Conservation (phyloP, 2,888 invertebrate species). For the Portevinia maculata region DNA sequence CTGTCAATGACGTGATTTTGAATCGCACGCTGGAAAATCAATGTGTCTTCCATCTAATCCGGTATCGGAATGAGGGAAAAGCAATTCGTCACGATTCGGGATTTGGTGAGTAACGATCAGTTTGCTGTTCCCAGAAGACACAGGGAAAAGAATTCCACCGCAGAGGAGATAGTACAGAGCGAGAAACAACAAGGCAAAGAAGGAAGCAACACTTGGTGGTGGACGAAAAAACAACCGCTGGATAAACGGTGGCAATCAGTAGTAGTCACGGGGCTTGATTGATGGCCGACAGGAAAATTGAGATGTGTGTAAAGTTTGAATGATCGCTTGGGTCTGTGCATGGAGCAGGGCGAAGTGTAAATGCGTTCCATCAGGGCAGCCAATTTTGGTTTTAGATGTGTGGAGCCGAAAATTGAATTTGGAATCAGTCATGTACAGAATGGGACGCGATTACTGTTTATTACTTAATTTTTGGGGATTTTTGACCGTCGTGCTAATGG, state of each 20-base stretch:
- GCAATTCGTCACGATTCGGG: constrained; percentile 69
- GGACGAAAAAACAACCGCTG: constrained; percentile 9
- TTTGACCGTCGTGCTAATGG: too few relatives aligned
- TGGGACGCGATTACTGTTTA: too few relatives aligned
- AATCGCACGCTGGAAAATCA: constrained; percentile 19
- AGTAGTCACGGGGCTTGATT: constrained; percentile 74
- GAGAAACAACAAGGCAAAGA: not conserved
- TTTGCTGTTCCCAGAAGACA: constrained; percentile 12
- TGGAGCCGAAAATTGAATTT: not conserved
- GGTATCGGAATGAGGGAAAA: constrained; percentile 42
- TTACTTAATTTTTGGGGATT: too few relatives aligned
- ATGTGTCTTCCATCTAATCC: constrained; percentile 35
- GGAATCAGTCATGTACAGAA: too few relatives aligned
- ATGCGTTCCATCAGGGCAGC: not conserved
- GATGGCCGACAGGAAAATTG: constrained; percentile 76
- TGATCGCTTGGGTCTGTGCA: constrained; percentile 28
- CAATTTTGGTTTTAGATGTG: too few relatives aligned
- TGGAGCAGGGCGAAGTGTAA: constrained; percentile 14
- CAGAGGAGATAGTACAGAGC: not conserved
- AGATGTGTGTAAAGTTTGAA: constrained; percentile 74
- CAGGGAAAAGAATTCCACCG: constrained; percentile 22
- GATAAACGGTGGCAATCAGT: constrained; percentile 73
- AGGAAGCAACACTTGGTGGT: constrained; percentile 11
- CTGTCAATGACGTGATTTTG: constrained; percentile 71
- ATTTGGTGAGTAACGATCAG: constrained; percentile 55